phyloP scores from a whole-genome alignment of 2,888 invertebrate genomes.

The Steinernema carpocapsae region DNA sequence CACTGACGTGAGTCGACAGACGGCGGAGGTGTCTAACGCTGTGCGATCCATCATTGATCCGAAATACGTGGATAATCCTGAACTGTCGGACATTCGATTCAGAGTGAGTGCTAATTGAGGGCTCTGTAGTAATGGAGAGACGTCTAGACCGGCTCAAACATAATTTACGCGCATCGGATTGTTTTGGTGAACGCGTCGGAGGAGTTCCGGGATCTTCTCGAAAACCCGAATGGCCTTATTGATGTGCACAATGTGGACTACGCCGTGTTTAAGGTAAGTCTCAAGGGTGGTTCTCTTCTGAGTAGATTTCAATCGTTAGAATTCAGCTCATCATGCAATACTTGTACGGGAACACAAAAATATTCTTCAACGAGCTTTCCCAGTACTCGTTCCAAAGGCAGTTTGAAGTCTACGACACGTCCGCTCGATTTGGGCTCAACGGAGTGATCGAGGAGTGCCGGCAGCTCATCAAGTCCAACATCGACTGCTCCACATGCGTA shows the following conservation, averaged over 20 bases:
- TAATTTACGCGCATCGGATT: constrained; percentile 92
- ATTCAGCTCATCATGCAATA: constrained; percentile 42
- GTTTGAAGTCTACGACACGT: constrained; percentile 39
- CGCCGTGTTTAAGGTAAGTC: constrained; percentile 83
- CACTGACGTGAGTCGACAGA: not conserved
- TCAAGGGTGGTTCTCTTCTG: not conserved
- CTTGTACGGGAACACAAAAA: constrained; percentile 41
- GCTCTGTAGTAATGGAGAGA: not conserved
- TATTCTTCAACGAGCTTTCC: constrained; percentile 38
- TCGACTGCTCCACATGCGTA: not conserved
- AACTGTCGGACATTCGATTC: constrained; percentile 88
- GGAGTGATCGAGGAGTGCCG: constrained; percentile 39
- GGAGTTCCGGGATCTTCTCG: constrained; percentile 49
- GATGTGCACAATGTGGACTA: constrained; percentile 90
- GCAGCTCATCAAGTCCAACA: constrained; percentile 7
- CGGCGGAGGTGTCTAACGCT: not conserved
- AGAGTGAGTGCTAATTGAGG: constrained; percentile 74
- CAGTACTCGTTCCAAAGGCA: constrained; percentile 36
- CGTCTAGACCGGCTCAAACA: constrained; percentile 76
- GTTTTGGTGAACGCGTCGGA: constrained; percentile 79
- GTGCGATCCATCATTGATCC: constrained; percentile 75
- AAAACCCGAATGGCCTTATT: constrained; percentile 75
- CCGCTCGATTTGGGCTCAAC: constrained; percentile 38
- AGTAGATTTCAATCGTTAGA: not conserved
- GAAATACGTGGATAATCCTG: constrained; percentile 90